Conservation (phyloP, 2,797 vertebrate species). For the Danio kyathit region DNA sequence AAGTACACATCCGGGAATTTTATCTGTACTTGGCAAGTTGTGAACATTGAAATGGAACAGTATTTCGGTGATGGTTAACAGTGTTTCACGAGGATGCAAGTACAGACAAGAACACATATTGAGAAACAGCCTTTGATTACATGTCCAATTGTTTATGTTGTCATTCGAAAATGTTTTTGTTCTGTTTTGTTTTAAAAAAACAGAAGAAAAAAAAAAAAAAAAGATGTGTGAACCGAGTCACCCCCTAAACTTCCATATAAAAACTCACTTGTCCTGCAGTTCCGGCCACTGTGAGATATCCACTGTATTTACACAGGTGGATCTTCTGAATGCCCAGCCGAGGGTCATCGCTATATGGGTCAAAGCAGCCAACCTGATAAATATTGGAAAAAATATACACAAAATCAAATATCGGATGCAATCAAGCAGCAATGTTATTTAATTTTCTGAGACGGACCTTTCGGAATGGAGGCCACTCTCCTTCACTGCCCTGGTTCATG, state of each 20-base stretch:
- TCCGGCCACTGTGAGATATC: constrained; percentile 93
- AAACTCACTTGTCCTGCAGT: constrained; percentile 94
- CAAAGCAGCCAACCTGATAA: constrained; percentile 94
- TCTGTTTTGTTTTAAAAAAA: too few relatives aligned
- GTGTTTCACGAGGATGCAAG: too few relatives aligned
- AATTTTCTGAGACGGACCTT: constrained; percentile 80
- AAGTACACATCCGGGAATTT: too few relatives aligned
- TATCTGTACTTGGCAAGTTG: too few relatives aligned
- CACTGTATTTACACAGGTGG: constrained; percentile 97
- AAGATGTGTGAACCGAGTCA: neutral
- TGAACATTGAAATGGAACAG: too few relatives aligned
- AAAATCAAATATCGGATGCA: neutral
- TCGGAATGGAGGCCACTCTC: constrained; percentile 96
- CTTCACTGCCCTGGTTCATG: constrained; percentile 88
- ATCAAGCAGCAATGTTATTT: neutral
- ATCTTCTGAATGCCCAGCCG: constrained; percentile 98
- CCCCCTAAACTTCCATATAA: neutral
- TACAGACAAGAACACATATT: too few relatives aligned
- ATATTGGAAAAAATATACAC: neutral
- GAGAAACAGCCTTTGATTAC: too few relatives aligned
- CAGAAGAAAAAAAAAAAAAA: neutral
- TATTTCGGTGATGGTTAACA: too few relatives aligned
- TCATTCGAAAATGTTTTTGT: too few relatives aligned
- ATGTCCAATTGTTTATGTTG: too few relatives aligned
- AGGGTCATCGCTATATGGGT: constrained; percentile 98